Conservation (phyloP, 2,888 invertebrate genomes). For the Meliscaeva auricollis region DNA sequence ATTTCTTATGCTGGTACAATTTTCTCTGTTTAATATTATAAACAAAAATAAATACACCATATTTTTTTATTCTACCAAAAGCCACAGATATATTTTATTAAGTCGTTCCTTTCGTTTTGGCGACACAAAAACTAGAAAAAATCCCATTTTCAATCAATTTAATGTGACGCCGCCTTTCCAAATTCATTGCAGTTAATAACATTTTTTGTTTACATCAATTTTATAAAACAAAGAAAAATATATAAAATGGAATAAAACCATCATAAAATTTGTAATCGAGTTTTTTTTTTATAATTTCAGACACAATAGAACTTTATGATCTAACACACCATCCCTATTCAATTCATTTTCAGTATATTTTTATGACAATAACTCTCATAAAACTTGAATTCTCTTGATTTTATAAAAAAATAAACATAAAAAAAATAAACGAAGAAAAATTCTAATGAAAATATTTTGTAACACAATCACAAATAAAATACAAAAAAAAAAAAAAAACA, state of each 20-base stretch:
- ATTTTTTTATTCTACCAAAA: too few species aligned
- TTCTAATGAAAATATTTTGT: constrained; percentile 3
- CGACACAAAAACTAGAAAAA: too few species aligned
- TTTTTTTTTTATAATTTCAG: not conserved
- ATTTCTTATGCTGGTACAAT: too few species aligned
- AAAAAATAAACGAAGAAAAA: not conserved
- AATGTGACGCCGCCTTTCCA: too few species aligned
- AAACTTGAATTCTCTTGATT: not conserved
- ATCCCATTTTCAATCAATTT: too few species aligned
- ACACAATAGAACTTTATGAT: not conserved
- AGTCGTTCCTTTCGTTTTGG: too few species aligned
- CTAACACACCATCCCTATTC: not conserved
- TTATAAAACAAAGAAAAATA: too few species aligned
- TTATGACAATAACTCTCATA: constrained; percentile 1
- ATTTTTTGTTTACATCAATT: too few species aligned
- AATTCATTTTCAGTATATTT: not conserved
- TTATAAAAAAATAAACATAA: constrained; percentile 1
- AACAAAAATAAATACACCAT: too few species aligned
- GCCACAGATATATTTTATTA: too few species aligned
- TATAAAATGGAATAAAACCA: not conserved
- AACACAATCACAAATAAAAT: constrained; percentile 19
- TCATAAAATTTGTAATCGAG: constrained; percentile 5
- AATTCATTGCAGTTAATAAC: too few species aligned
- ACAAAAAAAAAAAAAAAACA: not conserved
- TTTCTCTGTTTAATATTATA: too few species aligned